Base-by-base conservation (phyloP, 2,888 invertebrate species). In the Linyphia triangularis region DNA sequence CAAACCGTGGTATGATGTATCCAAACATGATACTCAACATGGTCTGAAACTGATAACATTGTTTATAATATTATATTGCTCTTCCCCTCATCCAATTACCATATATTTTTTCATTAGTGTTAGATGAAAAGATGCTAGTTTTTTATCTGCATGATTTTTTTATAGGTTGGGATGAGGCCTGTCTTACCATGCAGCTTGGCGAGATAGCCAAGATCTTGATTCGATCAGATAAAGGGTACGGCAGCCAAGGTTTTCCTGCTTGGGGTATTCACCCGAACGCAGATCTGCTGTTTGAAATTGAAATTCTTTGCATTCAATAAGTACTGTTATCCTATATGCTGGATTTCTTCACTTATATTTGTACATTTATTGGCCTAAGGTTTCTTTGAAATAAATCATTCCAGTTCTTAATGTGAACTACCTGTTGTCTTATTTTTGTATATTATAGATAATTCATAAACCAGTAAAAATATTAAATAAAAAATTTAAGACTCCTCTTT, bases 251-350 rank as follows among this genome's bases (percentile, higher is more conserved):
- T 5, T 89, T 89, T 63, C 85, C 89, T 19, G 65, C 81, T 37
- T 89, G 89, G 89, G 89, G 89, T 26, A 89, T 89, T 16, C 78
- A 75, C 65, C 84, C 84, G n/a, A 89, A 89, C 79, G 84, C 89
- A 26, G 84, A 89, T 59, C 37, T 89, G 19, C 9, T 79, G 10
- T 89, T 89, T 59, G 89, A 89, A 70, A 89, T 89, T 65, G 89
- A 89, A 69, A 67, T 89, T 37, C 51, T 89, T 2, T 13, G n/a
- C 3, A 89, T 89, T 24, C 89, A 85, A 26, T 89, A 79, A 81
- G 59, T 61, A 4, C 59, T 26, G 26, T 28, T 30, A 43, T 33
- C 59, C 13, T 86, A 63, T 72, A 5, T 22, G 57, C 43, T 63
- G 33, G 30, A 51, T 40, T n/a, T 72, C 22, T 72, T 61, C 30